A percentile compares a stretch with the other conserved stretches of the same genome.
These are phyloP conservation scores for Mythimna loreyi DNA, from an alignment of 2,888 invertebrate genomes.

Conservation along the genomic window DNA sequence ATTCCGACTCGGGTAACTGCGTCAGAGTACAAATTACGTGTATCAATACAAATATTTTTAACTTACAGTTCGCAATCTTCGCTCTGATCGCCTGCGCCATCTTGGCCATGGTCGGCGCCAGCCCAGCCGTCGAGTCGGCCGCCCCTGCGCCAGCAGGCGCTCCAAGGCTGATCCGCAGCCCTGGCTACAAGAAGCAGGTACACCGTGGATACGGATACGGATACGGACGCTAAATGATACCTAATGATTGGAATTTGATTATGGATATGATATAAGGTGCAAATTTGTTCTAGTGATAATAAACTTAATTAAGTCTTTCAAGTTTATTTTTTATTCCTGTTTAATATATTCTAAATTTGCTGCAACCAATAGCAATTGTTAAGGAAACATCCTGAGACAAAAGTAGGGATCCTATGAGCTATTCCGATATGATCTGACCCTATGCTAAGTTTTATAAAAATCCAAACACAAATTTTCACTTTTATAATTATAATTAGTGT, in stretches of 20 bases:
- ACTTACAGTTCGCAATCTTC: conserved; percentile 2
- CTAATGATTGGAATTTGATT: background rate
- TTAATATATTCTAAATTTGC: too few relatives aligned
- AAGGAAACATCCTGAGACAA: too few relatives aligned
- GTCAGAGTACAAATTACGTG: too few relatives aligned
- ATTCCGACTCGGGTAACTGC: too few relatives aligned
- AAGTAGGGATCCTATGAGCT: too few relatives aligned
- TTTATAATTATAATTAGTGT: too few relatives aligned
- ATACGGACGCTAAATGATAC: background rate
- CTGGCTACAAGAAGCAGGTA: background rate
- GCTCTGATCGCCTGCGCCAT: conserved; percentile 7
- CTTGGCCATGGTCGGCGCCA: background rate
- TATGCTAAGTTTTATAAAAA: too few relatives aligned
- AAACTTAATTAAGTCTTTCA: background rate
- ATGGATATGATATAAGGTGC: background rate
- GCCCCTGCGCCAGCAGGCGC: background rate
- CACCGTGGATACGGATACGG: background rate
- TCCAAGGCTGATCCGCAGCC: background rate
- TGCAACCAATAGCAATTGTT: too few relatives aligned
- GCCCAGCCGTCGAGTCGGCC: too few relatives aligned
- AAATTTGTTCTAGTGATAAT: background rate
- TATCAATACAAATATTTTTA: background rate
- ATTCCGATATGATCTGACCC: too few relatives aligned
- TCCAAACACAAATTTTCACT: too few relatives aligned
- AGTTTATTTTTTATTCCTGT: too few relatives aligned